Base-by-base conservation (phyloP, 2,113 vertebrate species). In the Oceanodroma tethys region DNA sequence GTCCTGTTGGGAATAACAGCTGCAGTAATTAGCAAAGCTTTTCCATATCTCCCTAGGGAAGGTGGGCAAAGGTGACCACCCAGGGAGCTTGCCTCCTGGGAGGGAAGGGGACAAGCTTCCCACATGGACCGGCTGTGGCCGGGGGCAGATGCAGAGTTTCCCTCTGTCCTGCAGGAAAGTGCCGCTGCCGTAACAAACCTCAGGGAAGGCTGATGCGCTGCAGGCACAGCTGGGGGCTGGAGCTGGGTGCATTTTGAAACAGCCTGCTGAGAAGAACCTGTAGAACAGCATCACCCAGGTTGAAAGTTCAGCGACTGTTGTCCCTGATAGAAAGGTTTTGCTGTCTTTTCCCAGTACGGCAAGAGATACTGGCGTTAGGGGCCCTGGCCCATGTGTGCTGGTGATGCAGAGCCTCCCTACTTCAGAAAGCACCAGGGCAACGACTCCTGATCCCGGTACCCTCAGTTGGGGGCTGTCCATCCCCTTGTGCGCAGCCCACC, bases 401-500 rank as follows among this genome's bases (percentile, higher is more conserved):
- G 13, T 89, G 45, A 32, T 1, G 6, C 40, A 21, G 62, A 92
- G 15, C 22, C 29, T 63, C 27, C 30, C 9, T 38, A 1, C 14
- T 6, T 34, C 30, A 36, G 80, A 48, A 81, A 8, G 40, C 53
- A 8, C 0, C 2, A 11, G 15, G 16, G 7, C 9, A 25, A 4
- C 58, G 63, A 27, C 32, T 91, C 42, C 34, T 56, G 14, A 18
- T 60, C 36, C 42, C 9, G 2, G 36, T 47, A 43, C 68, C 43
- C 4, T 27, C 16, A 3, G 6, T 4, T 70, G 30, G 53, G 45
- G 18, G 50, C 55, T 91, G 34, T 25, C 34, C 2, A 2, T 43
- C 48, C 81, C 7, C 45, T 21, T 1, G 23, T 26, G 0, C 5
- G 3, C 6, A 2, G 53, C 34, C 36, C 2, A 4, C 32, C 1